A percentile compares a stretch with the other conserved stretches of the same genome.
phyloP scores from a whole-genome alignment of 1,140 invertebrate genomes.

The Sarcophaga peregrina region DNA sequence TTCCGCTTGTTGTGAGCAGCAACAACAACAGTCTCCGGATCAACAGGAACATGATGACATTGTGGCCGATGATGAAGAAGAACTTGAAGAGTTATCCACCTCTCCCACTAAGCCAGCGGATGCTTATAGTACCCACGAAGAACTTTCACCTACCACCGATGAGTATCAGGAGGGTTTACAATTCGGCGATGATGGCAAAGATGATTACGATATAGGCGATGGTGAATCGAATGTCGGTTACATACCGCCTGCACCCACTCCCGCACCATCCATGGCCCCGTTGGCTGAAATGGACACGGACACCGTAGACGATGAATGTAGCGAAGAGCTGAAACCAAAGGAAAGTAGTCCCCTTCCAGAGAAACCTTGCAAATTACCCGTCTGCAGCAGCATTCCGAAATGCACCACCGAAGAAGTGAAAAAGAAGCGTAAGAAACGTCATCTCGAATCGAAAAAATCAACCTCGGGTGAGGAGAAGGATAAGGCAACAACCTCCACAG shows the following conservation, averaged over 20 bases:
- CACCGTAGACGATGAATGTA: slow-evolving; percentile 72
- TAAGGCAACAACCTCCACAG: slow-evolving; percentile 41
- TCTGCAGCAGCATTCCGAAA: slow-evolving; percentile 33
- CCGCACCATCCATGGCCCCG: slow-evolving; percentile 68
- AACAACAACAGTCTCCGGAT: not conserved
- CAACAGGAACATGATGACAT: not conserved
- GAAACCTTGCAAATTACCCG: slow-evolving; percentile 30
- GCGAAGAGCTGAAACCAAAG: slow-evolving; percentile 49
- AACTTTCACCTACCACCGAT: slow-evolving; percentile 62
- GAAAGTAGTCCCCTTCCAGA: slow-evolving; percentile 40
- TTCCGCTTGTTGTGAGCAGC: not conserved
- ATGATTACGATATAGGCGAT: slow-evolving; percentile 55
- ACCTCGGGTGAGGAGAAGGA: slow-evolving; percentile 57
- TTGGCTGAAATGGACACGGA: slow-evolving; percentile 74
- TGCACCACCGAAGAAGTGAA: slow-evolving; percentile 54
- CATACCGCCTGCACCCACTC: slow-evolving; percentile 58
- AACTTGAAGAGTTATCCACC: not conserved
- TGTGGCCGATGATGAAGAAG: slow-evolving; percentile 28
- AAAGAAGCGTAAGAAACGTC: slow-evolving; percentile 63
- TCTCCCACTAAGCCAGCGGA: slow-evolving; percentile 41
- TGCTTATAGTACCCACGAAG: slow-evolving; percentile 47
- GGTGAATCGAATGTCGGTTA: slow-evolving; percentile 52
- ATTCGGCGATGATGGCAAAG: slow-evolving; percentile 55
- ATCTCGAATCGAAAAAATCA: slow-evolving; percentile 54
- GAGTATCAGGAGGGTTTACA: slow-evolving; percentile 61